Percentiles rank a stretch among this genome's conserved stretches.
Evolutionary conservation across 2,797 vertebrate genomes (phyloP).

Genomic region (Poecilia picta): DNA sequence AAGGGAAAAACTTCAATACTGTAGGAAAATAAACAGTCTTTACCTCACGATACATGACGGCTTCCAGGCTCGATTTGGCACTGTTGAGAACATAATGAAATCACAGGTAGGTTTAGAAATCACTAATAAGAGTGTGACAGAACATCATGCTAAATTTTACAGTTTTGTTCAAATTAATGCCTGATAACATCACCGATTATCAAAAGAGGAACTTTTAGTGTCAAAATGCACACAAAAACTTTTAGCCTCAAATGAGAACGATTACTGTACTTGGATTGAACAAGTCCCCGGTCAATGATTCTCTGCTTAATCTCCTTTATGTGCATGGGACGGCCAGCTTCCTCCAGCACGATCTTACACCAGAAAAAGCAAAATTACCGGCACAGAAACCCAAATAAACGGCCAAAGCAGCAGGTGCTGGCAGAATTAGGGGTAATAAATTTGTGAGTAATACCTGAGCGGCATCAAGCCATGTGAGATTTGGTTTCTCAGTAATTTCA

Average conservation of each 20-base stretch:
- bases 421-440: not conserved
- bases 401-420: not conserved
- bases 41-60: conserved; percentile 88
- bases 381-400: not conserved
- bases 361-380: not conserved
- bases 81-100: conserved; percentile 55
- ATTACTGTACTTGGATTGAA: conserved; percentile 82
- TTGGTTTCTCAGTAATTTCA: conserved; percentile 85
- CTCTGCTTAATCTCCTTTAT: conserved; percentile 88
- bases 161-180: not conserved
- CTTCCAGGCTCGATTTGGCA: conserved; percentile 86
- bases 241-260: not conserved
- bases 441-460: conserved; percentile 77
- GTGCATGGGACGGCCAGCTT: conserved; percentile 85
- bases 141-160: not conserved
- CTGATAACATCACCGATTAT: not conserved
- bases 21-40: conserved; percentile 48
- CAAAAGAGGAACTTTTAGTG: not conserved
- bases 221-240: not conserved
- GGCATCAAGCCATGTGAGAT: conserved; percentile 87
- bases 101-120: not conserved
- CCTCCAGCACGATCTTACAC: conserved; percentile 83
- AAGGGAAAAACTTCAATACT: conserved; percentile 27
- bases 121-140: not conserved
- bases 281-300: conserved; percentile 84